Percentiles rank a stretch among this genome's conserved stretches.
Conservation (phyloP, 2,888 invertebrate species). For the Aporophyla lueneburgensis region DNA sequence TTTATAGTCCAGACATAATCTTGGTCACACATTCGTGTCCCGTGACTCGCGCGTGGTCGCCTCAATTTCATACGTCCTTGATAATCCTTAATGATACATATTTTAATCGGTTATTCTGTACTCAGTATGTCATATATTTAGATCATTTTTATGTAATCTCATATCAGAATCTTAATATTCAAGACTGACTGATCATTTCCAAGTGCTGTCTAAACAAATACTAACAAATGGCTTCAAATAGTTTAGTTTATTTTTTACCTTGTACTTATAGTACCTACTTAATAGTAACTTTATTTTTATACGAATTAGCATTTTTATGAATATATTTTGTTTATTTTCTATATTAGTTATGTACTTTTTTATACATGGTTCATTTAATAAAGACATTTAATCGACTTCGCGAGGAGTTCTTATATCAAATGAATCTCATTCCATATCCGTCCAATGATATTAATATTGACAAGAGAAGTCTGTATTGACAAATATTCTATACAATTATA, state of each 20-base stretch:
- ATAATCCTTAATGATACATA: background rate
- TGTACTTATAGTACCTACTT: conserved; percentile 49
- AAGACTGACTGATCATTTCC: conserved; percentile 27
- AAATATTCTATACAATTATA: conserved; percentile 32
- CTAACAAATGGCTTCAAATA: conserved; percentile 22
- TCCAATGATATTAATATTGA: conserved; percentile 33
- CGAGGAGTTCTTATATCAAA: conserved; percentile 7
- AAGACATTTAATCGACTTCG: conserved; percentile 21
- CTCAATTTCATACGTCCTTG: background rate
- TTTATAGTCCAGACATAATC: no score
- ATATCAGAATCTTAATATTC: conserved; percentile 25
- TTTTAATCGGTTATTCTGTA: background rate
- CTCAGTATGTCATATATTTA: background rate
- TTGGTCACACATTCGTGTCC: no score
- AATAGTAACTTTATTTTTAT: conserved; percentile 41
- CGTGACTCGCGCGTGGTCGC: background rate
- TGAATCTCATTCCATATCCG: conserved; percentile 39
- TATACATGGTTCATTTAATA: conserved; percentile 1
- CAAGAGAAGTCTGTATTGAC: background rate
- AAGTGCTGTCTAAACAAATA: background rate
- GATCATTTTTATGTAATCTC: background rate
- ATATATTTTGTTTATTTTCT: conserved; percentile 29
- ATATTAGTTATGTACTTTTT: conserved; percentile 2
- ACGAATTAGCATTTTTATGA: conserved; percentile 26
- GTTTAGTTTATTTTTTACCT: conserved; percentile 29